Evolutionary conservation across 2,888 invertebrate genomes (phyloP).

Genomic region (Hartigia nigra): DNA sequence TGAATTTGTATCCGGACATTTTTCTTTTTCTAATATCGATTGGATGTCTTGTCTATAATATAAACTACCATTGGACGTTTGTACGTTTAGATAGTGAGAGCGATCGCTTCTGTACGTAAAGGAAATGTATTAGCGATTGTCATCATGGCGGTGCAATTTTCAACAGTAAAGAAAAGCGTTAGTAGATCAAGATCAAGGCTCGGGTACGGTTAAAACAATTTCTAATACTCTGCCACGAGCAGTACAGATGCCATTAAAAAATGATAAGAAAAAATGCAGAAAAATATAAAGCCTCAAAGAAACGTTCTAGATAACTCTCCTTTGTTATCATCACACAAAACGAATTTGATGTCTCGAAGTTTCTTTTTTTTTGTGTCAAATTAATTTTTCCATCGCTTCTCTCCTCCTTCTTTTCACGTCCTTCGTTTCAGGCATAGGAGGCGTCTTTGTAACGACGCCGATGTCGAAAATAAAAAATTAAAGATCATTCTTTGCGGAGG

Average conservation of each 20-base stretch:
- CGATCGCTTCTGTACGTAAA: background rate
- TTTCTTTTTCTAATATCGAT: background rate
- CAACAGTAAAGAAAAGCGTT: background rate
- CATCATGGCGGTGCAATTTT: background rate
- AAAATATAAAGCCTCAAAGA: background rate
- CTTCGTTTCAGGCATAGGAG: background rate
- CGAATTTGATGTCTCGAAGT: background rate
- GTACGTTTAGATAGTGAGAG: background rate
- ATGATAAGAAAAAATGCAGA: background rate
- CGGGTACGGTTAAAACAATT: background rate
- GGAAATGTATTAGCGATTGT: background rate
- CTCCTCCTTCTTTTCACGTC: background rate
- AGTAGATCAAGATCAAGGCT: background rate
- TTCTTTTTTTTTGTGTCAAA: background rate
- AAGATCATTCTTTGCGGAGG: slow-evolving; percentile 7
- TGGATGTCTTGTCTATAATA: background rate
- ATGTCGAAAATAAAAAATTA: slow-evolving; percentile 9
- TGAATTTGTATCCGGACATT: background rate
- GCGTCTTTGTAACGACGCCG: background rate
- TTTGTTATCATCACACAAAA: background rate
- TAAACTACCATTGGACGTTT: background rate
- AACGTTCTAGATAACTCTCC: background rate
- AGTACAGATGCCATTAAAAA: background rate
- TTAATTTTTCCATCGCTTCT: background rate
- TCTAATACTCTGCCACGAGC: background rate